These are phyloP conservation scores for Drosophila niveifrons DNA, from an alignment of 2,888 invertebrate genomes.

Conservation along the genomic window DNA sequence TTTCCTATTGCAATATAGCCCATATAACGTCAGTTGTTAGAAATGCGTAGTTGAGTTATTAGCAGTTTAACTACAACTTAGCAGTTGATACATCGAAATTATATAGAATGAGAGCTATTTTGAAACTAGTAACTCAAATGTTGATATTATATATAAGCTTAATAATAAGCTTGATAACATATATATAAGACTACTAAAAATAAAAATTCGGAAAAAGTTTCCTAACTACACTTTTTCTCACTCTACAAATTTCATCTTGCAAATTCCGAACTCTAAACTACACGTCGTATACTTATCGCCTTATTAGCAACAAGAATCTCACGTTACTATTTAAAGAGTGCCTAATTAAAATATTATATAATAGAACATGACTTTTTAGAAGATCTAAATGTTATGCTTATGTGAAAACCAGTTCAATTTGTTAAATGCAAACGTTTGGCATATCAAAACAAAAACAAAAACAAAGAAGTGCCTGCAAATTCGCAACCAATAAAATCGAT, in stretches of 20 bases:
- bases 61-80: background rate
- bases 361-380: background rate
- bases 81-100: background rate
- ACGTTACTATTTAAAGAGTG: background rate
- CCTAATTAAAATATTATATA: background rate
- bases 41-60: background rate
- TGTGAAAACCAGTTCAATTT: background rate
- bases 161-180: too few relatives aligned
- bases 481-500: slow-evolving; percentile 78
- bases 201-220: too few relatives aligned
- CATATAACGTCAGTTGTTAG: background rate
- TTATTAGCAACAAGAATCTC: background rate
- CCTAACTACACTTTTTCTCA: too few relatives aligned
- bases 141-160: too few relatives aligned
- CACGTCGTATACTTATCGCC: background rate
- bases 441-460: background rate
- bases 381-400: slow-evolving; percentile 1
- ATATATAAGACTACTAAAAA: too few relatives aligned
- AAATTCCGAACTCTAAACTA: too few relatives aligned
- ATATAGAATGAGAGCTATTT: background rate
- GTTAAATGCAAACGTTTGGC: background rate
- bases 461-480: background rate
- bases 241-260: too few relatives aligned
- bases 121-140: too few relatives aligned
- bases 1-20: background rate